Evolutionary conservation across 2,113 vertebrate genomes (phyloP).

Genomic region (Pantherophis guttatus): DNA sequence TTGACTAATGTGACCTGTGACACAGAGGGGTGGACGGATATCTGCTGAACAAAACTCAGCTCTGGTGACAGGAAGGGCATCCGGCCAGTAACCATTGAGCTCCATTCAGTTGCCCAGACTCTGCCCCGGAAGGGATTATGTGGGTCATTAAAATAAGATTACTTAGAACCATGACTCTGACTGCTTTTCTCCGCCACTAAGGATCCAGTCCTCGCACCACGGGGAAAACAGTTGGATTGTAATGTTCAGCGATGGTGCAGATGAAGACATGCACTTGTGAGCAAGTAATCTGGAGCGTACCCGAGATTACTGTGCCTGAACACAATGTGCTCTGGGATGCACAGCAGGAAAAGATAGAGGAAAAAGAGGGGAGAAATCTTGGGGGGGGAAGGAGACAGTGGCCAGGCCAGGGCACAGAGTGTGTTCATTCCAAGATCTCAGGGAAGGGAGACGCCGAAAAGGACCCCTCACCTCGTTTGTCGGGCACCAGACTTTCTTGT

Average conservation of each 20-base stretch:
- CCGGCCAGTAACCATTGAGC: too few species aligned
- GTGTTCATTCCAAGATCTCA: too few species aligned
- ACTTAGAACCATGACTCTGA: too few species aligned
- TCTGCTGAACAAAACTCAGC: too few species aligned
- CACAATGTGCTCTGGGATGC: neutral
- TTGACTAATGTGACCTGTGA: too few species aligned
- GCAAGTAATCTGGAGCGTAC: neutral
- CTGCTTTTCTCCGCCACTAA: neutral
- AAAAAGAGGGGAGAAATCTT: neutral
- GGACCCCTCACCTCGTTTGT: conserved; percentile 87
- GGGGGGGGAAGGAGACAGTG: too few species aligned
- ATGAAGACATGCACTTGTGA: neutral
- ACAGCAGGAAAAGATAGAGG: rapidly evolving
- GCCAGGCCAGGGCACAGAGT: neutral
- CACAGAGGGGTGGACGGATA: too few species aligned
- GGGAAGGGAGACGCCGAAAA: neutral
- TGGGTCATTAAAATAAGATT: too few species aligned
- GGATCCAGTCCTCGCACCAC: neutral
- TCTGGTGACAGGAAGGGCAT: too few species aligned
- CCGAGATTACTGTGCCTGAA: too few species aligned
- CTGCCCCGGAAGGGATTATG: too few species aligned
- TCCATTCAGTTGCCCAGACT: too few species aligned
- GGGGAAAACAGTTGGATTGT: neutral
- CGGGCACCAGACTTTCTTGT: conserved; percentile 98
- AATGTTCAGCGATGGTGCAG: neutral